A percentile compares a stretch with the other conserved stretches of the same genome.
Conservation (phyloP, 2,797 vertebrate species). For the Poecilia picta region DNA sequence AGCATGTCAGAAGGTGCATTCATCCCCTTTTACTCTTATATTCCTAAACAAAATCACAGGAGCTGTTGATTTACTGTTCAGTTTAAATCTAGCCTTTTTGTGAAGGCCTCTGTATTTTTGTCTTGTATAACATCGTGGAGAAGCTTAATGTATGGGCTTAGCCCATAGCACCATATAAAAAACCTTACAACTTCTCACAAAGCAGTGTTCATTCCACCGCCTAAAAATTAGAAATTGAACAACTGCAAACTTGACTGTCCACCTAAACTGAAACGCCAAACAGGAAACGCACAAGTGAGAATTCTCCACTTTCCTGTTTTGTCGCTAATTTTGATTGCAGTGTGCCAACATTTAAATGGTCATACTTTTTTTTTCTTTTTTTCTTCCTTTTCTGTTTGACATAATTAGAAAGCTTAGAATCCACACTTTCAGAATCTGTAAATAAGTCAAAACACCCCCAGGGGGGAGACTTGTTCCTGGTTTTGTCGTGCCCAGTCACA, state of each 20-base stretch:
- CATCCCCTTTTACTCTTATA: neutral
- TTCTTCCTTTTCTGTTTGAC: no score
- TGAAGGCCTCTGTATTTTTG: neutral
- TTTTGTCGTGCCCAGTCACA: neutral
- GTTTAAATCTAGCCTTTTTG: neutral
- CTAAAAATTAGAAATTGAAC: neutral
- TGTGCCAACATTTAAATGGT: no score
- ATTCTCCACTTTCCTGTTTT: no score
- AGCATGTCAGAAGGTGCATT: neutral
- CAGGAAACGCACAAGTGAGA: neutral
- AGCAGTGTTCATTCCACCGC: neutral
- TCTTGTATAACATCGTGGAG: neutral
- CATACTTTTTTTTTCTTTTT: no score
- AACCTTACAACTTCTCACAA: neutral
- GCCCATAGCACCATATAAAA: neutral
- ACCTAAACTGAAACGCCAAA: neutral
- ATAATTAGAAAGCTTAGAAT: no score
- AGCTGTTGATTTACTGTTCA: neutral
- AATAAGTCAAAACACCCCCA: no score
- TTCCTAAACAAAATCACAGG: neutral
- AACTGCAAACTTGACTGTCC: neutral
- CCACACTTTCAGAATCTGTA: no score
- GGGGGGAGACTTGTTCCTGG: neutral
- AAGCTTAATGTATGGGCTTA: neutral
- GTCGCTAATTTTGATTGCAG: no score